Evolutionary conservation across 2,797 vertebrate genomes (phyloP), one percentile per base, ranked within the genome.

Genomic region (Sebastes itinus): DNA sequence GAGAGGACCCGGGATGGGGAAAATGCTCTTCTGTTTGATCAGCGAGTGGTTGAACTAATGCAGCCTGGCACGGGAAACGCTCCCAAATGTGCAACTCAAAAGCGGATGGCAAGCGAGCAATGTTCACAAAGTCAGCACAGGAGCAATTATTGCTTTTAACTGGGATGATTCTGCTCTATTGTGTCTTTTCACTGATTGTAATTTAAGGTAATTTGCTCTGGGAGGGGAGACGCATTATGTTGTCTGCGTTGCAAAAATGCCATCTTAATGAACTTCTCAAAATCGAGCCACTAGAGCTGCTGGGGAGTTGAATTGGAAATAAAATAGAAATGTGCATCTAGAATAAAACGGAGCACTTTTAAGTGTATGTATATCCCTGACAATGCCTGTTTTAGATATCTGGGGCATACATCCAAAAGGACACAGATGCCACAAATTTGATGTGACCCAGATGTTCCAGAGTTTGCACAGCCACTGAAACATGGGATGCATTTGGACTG

Each of bases 341-440:
- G 33, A 79, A 61, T 66, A 49, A 75, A 79, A 60, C 2, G 13
- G 13, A 77, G 14, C 12, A 30, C 18, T 56, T 75, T 42, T 52
- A 84, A 75, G 52, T 68, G 12, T 30, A 68, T 63, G 35, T 54
- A 74, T 52, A 62, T 91, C 55, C 27, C 23, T 16, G 33, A 64
- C n/a, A 16, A 27, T 54, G 64, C 69, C 68, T 58, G 73, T 78
- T 86, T 78, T 22, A 25, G 42, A 85, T 76, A 88, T 87, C 54
- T 84, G 73, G 78, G 90, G 84, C 88, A 64, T 32, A 80, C 65
- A 73, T 87, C 83, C 85, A 92, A 88, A 84, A 87, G 82, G 81
- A 91, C 92, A 88, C 92, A 92, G 90, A 92, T 94, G 92, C 89
- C 82, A 84, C 83, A 80, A 67, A 82, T 88, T 84, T 75, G 79